phyloP scores from a whole-genome alignment of 2,888 invertebrate genomes.

The Epinotia bilunana region DNA sequence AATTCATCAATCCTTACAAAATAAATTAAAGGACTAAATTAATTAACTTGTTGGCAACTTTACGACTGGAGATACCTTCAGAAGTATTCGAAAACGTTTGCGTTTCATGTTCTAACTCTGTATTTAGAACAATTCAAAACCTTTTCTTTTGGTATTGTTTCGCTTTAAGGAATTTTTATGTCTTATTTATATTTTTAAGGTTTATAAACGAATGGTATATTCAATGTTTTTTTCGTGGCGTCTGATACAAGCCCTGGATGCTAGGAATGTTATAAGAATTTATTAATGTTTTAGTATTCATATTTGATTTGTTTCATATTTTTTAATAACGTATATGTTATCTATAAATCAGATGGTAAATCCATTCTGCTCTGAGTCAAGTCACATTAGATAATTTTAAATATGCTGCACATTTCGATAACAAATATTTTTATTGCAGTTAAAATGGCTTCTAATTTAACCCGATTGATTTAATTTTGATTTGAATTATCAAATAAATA shows the following conservation, averaged over 20 bases:
- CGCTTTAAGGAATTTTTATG: not conserved
- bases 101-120: slow-evolving; percentile 10
- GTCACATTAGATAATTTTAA: no score
- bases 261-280: not conserved
- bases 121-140: slow-evolving; percentile 21
- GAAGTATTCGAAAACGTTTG: slow-evolving; percentile 30
- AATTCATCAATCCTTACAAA: slow-evolving; percentile 42
- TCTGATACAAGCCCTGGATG: not conserved
- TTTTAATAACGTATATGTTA: no score
- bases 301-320: no score
- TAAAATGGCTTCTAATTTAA: no score
- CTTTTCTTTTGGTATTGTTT: slow-evolving; percentile 12
- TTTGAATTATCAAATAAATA: no score
- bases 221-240: not conserved
- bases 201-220: not conserved
- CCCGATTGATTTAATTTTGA: no score
- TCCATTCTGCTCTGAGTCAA: no score
- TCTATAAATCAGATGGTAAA: no score
- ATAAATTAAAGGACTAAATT: slow-evolving; percentile 38
- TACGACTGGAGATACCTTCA: slow-evolving; percentile 18
- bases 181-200: not conserved
- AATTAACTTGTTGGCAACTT: slow-evolving; percentile 35
- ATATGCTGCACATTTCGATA: no score
- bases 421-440: no score
- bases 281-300: no score